Evolutionary conservation across 2,113 vertebrate species (phyloP).

Genomic region (Cynocephalus volans): DNA sequence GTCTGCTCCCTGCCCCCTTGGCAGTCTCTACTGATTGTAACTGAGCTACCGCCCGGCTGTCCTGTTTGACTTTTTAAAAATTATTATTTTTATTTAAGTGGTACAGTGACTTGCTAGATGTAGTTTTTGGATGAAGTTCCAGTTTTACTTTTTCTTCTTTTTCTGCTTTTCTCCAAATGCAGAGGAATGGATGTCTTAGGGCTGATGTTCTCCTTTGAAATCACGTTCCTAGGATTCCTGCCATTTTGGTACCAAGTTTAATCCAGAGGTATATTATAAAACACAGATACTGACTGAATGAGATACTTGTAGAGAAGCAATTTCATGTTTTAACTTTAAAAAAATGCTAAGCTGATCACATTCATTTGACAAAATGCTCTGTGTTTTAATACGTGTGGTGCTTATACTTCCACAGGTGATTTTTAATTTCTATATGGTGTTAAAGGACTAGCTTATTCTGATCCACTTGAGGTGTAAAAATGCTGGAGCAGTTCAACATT

Average conservation of each 20-base stretch:
- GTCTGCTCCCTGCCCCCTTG: no score
- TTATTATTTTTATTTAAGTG: neutral
- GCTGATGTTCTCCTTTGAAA: constrained; percentile 18
- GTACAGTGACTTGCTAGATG: neutral
- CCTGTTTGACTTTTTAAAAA: no score
- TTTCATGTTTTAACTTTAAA: neutral
- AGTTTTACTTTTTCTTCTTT: neutral
- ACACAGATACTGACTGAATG: neutral
- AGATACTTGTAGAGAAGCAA: neutral
- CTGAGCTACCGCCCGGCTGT: no score
- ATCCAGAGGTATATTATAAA: constrained; percentile 19
- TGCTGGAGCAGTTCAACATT: neutral
- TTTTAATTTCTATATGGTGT: neutral
- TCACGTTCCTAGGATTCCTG: neutral
- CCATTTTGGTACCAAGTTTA: neutral
- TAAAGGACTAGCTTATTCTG: constrained; percentile 19
- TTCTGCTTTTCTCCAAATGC: neutral
- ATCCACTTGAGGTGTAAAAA: neutral
- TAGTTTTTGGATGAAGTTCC: neutral
- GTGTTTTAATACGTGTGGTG: neutral
- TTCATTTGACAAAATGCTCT: constrained; percentile 40
- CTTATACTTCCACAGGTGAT: constrained; percentile 13
- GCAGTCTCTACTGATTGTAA: no score
- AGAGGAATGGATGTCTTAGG: neutral
- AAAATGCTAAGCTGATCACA: neutral